Conservation (phyloP, 2,113 vertebrate genomes). For the Peucedramus taeniatus region DNA sequence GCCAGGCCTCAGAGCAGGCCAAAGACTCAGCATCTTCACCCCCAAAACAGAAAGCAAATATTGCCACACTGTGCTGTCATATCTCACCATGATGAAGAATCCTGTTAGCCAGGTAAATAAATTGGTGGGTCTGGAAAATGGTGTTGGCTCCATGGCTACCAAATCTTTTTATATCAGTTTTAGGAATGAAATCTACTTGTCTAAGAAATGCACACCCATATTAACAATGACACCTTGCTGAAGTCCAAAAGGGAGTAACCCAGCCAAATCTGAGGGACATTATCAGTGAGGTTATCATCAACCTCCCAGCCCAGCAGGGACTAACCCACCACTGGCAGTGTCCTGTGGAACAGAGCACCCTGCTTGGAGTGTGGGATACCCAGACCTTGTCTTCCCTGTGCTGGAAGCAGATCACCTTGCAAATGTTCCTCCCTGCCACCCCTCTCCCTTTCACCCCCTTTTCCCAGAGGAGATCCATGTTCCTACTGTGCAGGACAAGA, state of each 20-base stretch:
- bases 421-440: background rate
- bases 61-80: background rate
- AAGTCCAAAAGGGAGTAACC: background rate
- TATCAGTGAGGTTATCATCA: background rate
- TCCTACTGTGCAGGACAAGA: background rate
- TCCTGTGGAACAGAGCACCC: background rate
- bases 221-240: background rate
- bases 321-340: rapidly evolving
- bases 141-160: background rate
- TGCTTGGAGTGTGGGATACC: background rate
- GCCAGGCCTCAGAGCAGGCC: background rate
- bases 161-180: background rate
- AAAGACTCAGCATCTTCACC: background rate
- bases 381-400: background rate
- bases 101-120: background rate
- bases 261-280: background rate
- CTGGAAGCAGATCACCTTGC: background rate
- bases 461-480: background rate
- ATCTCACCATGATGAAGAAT: background rate
- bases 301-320: background rate
- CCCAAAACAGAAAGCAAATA: background rate
- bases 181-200: background rate
- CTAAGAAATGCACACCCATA: background rate
- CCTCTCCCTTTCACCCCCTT: background rate
- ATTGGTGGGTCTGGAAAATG: background rate